Conservation (phyloP, 2,797 vertebrate species). For the Thaleichthys pacificus region DNA sequence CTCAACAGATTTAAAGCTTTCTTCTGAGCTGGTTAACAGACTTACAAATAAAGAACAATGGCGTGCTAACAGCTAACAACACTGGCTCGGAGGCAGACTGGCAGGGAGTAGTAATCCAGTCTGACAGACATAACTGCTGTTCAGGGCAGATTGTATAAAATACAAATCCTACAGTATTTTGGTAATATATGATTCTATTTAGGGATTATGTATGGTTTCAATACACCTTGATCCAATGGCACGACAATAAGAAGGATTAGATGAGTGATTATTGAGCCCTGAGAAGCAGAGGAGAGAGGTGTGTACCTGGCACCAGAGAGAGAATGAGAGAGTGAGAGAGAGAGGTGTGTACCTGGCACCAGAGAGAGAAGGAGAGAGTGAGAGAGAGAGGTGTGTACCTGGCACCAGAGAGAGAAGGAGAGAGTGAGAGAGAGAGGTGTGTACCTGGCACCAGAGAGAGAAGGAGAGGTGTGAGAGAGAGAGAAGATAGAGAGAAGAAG, state of each 20-base stretch:
- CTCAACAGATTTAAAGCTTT: not conserved
- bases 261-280: constrained; percentile 10
- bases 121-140: constrained; percentile 6
- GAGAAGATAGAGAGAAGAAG: constrained; percentile 37
- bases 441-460: constrained; percentile 1
- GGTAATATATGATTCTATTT: not conserved
- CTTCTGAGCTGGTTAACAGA: not conserved
- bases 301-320: not conserved
- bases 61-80: not conserved
- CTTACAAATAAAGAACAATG: not conserved
- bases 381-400: not conserved
- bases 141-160: no score
- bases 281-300: not conserved
- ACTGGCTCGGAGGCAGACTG: not conserved
- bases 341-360: not conserved
- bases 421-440: not conserved
- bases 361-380: not conserved
- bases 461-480: constrained; percentile 3
- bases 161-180: not conserved
- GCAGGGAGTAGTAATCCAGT: constrained; percentile 7
- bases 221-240: not conserved
- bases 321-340: not conserved
- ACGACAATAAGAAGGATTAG: not conserved
- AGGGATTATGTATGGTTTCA: not conserved
- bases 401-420: not conserved